Percentiles rank a stretch among this genome's conserved stretches.
Evolutionary conservation across 1,140 invertebrate genomes (phyloP).

Genomic region (Coptotermes formosanus): DNA sequence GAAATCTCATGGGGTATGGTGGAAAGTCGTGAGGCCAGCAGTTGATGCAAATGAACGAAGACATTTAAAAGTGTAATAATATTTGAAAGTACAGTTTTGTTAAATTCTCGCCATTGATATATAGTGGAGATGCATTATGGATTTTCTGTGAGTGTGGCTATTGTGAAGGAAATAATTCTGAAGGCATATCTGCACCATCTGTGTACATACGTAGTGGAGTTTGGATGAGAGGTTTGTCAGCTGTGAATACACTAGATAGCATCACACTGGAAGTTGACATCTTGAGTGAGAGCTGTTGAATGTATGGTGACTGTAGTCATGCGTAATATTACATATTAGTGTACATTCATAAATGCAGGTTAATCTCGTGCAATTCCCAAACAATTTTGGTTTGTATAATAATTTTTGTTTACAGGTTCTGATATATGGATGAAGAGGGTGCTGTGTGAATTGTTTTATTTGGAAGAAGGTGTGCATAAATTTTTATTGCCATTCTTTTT

Average conservation of each 20-base stretch:
- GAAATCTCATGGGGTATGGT: conserved; percentile 75
- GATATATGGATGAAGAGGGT: neutral
- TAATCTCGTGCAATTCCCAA: neutral
- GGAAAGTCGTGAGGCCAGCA: conserved; percentile 47
- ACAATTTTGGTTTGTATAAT: neutral
- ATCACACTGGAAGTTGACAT: neutral
- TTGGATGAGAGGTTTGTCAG: neutral
- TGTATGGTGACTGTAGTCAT: neutral
- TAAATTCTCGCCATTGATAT: neutral
- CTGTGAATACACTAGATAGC: neutral
- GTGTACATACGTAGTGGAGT: neutral
- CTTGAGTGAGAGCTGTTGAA: neutral
- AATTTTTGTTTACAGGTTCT: neutral
- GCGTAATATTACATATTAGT: neutral
- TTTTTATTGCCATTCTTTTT: neutral
- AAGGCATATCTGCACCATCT: neutral
- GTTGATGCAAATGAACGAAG: neutral
- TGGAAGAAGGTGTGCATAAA: conserved; percentile 10
- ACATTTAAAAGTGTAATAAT: neutral
- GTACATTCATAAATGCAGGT: neutral
- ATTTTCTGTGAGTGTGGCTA: neutral
- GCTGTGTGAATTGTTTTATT: conserved; percentile 6
- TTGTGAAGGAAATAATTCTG: neutral
- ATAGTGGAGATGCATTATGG: neutral
- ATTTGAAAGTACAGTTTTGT: neutral